Evolutionary conservation across 2,113 vertebrate genomes (phyloP), one percentile per base, ranked within the genome.

Genomic region (Entelurus aequoreus): DNA sequence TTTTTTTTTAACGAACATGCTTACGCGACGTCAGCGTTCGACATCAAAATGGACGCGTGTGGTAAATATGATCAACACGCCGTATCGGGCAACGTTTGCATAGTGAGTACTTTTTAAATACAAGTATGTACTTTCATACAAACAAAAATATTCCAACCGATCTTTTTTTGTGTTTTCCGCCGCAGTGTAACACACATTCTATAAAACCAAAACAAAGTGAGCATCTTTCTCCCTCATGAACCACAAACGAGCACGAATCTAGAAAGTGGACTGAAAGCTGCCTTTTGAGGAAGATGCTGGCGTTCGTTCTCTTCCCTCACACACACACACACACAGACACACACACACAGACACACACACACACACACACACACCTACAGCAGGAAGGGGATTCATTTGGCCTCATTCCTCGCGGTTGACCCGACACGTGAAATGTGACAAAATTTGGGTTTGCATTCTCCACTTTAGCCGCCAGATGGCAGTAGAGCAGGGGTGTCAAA

Each of bases 241-340:
- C 44, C 63, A 58, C 65, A 55, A 61, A 72, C 67, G 63, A 76
- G 66, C 65, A 67, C 53, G 77, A 74, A 78, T 78, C 60, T 77
- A 82, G 65, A 84, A 83, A 84, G 84, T 46, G 72, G 73, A 86
- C 66, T 83, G 68, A 83, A 88, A 88, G 84, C 86, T 86, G 83
- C 84, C 79, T 87, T 83, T 82, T 80, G 81, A 83, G 85, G 81
- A 84, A 83, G 76, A 84, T 85, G 86, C 81, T 84, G 87, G 83
- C 86, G 86, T 88, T 82, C 84, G 77, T 83, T 80, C 35, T 58
- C 54, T 21, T 62, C 64, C 72, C 55, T 66, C 79, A 84, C 67
- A 63, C 65, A 77, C 79, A 84, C 77, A 83, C 80, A 84, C 87
- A 79, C 84, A 19, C 19, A 19, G 1, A 19, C 19, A 19, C 19